Conservation (phyloP, 2,888 invertebrate species). For the Iselma pallidipennis region DNA sequence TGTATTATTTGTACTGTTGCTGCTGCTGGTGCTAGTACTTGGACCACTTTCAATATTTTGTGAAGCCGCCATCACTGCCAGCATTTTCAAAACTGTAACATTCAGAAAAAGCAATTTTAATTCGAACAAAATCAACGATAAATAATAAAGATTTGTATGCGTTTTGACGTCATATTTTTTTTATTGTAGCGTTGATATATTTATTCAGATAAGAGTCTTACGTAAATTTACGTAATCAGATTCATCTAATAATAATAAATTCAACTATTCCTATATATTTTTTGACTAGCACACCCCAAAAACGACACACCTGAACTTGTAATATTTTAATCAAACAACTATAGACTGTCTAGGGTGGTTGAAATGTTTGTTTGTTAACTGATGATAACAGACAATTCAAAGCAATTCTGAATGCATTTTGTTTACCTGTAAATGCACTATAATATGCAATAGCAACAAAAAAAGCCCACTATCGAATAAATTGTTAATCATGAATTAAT, state of each 20-base stretch:
- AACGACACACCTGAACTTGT: no score
- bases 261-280: no score
- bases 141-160: no score
- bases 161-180: background rate
- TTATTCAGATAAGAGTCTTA: background rate
- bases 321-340: no score
- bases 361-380: no score
- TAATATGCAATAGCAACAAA: background rate
- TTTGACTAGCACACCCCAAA: slow-evolving; percentile 3
- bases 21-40: slow-evolving; percentile 29
- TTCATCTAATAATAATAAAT: background rate
- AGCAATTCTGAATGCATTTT: background rate
- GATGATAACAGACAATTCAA: slow-evolving; percentile 31
- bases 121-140: no score
- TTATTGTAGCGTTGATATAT: background rate
- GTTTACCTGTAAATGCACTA: background rate
- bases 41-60: slow-evolving; percentile 39
- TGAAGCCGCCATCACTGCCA: slow-evolving; percentile 55
- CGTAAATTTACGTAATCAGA: background rate
- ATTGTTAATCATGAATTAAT: slow-evolving; percentile 1
- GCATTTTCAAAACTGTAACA: slow-evolving; percentile 54
- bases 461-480: background rate
- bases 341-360: no score
- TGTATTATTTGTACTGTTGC: background rate
- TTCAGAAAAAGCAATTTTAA: background rate